Evolutionary conservation across 35 echinoderm and acorn worm species (phyloP).

Genomic region (Apostichopus parvimensis): DNA sequence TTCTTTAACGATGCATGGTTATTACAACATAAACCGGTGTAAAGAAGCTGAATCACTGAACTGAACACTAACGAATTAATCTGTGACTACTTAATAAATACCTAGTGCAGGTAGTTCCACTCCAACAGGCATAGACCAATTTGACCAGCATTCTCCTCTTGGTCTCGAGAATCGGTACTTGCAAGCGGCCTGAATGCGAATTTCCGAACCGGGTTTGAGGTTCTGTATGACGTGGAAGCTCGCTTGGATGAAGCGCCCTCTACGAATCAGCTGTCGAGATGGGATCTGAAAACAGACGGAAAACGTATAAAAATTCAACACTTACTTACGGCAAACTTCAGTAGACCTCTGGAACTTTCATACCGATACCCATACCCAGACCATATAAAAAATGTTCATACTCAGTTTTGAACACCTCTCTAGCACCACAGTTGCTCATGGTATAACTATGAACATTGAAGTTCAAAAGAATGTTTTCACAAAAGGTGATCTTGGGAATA

Average conservation of each 20-base stretch:
- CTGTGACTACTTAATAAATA: not conserved
- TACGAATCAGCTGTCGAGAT: slow-evolving; percentile 10
- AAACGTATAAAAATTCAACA: not conserved
- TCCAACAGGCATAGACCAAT: slow-evolving; percentile 8
- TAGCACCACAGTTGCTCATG: no score
- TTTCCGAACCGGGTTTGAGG: slow-evolving; percentile 23
- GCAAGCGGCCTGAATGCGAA: slow-evolving; percentile 33
- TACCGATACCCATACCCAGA: no score
- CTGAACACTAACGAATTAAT: not conserved
- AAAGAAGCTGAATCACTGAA: not conserved
- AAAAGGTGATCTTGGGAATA: no score
- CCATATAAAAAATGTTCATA: no score
- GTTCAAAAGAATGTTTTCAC: no score
- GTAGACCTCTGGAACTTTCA: no score
- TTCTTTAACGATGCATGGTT: no score
- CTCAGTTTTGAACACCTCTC: no score
- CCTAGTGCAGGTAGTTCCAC: slow-evolving; percentile 39
- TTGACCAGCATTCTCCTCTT: slow-evolving; percentile 30
- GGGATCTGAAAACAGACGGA: slow-evolving; percentile 20
- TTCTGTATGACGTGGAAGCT: slow-evolving; percentile 44
- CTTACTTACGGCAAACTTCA: no score
- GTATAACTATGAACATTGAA: no score
- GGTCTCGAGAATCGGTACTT: slow-evolving; percentile 24
- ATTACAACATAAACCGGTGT: no score
- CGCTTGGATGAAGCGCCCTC: slow-evolving; percentile 28